Percentiles rank a stretch among this genome's conserved stretches.
Conservation (phyloP, 2,888 invertebrate genomes). For the Prosopocoilus inquinatus region DNA sequence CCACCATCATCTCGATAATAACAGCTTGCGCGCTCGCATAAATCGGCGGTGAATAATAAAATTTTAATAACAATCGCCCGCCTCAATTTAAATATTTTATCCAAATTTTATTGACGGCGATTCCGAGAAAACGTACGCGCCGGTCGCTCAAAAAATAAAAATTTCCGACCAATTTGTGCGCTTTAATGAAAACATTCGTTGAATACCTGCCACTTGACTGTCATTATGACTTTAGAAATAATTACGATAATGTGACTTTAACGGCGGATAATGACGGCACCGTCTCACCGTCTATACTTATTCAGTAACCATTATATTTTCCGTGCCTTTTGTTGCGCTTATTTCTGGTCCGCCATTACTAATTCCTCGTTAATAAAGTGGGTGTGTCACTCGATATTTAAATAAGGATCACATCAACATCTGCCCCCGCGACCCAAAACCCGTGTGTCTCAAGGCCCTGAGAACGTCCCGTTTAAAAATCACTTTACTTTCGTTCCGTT, state of each 20-base stretch:
- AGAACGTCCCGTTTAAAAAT: too few species aligned
- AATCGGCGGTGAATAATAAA: background rate
- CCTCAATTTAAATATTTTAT: slow-evolving; percentile 2
- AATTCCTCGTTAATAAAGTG: too few species aligned
- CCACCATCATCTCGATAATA: background rate
- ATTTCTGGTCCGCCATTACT: too few species aligned
- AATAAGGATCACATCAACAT: too few species aligned
- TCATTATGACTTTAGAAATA: slow-evolving; percentile 15
- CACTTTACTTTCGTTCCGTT: too few species aligned
- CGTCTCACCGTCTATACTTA: background rate
- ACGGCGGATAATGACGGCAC: slow-evolving; percentile 9
- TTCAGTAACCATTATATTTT: too few species aligned
- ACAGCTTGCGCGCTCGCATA: background rate
- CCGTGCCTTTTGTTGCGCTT: too few species aligned
- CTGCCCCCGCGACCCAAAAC: too few species aligned
- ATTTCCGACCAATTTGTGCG: slow-evolving; percentile 2
- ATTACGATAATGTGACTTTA: slow-evolving; percentile 11
- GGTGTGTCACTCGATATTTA: too few species aligned
- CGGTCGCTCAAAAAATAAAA: background rate
- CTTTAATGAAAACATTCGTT: slow-evolving; percentile 1
- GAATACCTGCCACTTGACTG: slow-evolving; percentile 8
- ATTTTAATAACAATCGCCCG: background rate
- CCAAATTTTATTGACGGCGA: background rate
- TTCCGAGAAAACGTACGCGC: background rate
- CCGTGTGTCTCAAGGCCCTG: too few species aligned